These are phyloP conservation scores for Hippoglossus hippoglossus DNA, from an alignment of 2,797 vertebrate species.

Conservation along the genomic window DNA sequence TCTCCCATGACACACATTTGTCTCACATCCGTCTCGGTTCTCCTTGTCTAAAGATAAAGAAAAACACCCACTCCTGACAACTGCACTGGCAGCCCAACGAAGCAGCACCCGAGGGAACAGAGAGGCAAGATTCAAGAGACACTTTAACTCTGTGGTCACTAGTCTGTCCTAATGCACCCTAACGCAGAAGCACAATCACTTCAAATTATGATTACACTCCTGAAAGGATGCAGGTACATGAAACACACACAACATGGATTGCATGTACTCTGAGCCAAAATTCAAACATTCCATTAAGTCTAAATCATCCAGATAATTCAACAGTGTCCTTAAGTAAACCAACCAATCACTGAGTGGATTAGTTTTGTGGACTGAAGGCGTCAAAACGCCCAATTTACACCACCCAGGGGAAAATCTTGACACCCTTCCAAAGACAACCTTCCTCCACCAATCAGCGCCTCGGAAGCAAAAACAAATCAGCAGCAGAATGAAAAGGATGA, in stretches of 20 bases:
- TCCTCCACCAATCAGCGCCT: conserved; percentile 51
- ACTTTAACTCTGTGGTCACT: conserved; percentile 41
- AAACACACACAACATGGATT: conserved; percentile 8
- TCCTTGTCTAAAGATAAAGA: conserved; percentile 65
- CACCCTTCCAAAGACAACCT: conserved; percentile 60
- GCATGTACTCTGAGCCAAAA: background rate
- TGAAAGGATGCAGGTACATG: conserved; percentile 1
- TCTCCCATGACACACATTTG: conserved; percentile 36
- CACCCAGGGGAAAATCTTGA: conserved; percentile 52
- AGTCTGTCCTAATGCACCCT: conserved; percentile 39
- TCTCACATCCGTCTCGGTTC: conserved; percentile 23
- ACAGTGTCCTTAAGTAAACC: conserved; percentile 55
- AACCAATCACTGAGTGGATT: conserved; percentile 46
- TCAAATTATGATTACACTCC: conserved; percentile 4
- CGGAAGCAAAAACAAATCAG: conserved; percentile 51
- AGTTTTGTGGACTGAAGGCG: conserved; percentile 34
- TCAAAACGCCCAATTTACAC: conserved; percentile 64
- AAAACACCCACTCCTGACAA: conserved; percentile 70
- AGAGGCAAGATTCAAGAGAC: conserved; percentile 48
- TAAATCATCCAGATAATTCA: conserved; percentile 34
- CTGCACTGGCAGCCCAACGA: conserved; percentile 57
- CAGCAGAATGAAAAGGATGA: conserved; percentile 56
- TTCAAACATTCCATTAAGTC: conserved; percentile 39
- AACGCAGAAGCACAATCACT: background rate
- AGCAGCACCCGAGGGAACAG: conserved; percentile 47